Evolutionary conservation across 2,888 invertebrate species (phyloP), one percentile per base, ranked within the genome.

Genomic region (Stenodera caucasica): DNA sequence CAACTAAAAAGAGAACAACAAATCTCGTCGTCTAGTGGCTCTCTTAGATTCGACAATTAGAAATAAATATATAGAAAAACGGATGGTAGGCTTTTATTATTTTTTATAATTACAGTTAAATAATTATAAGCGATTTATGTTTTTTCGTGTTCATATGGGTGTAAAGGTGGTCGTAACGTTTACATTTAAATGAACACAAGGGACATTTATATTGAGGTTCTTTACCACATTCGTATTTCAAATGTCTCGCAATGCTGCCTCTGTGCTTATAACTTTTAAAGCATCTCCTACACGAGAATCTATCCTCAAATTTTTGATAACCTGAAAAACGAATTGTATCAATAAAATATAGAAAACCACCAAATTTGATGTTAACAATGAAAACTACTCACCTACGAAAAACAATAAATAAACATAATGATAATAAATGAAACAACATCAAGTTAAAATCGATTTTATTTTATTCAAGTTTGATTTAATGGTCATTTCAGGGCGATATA

Each of bases 261-360:
- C 18, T 15, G 18, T 14, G 45, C 37, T 56, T 49, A 23, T 63
- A 65, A 6, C 21, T 60, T 29, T 57, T 64, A 4, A 37, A 35
- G 18, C 66, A 66, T 53, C 55, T 37, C 8, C n/a, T 14, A 40
- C 58, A 59, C 12, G 53, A 66, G 62, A 63, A 73, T 37, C 68
- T 67, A 18, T 71, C 72, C 45, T 71, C 67, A 60, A 71, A 70
- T 54, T 68, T 70, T 53, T 70, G 67, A 57, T 67, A 73, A 57
- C 70, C 71, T 58, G 53, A 14, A 53, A 53, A 33, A 8, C 11
- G 11, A 32, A 11, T 33, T n/a, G n/a, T 15, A 11, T 53, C n/a
- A 53, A 53, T 23, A 33, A 11, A 32, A 52, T 2, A 14, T 0
- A 18, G 18, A 12, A 23, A 21, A 3, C 0, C 11, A 21, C 6